Percentiles rank a stretch among this genome's conserved stretches.
Evolutionary conservation across 2,888 invertebrate genomes (phyloP).

Genomic region (Calliphora vomitoria): DNA sequence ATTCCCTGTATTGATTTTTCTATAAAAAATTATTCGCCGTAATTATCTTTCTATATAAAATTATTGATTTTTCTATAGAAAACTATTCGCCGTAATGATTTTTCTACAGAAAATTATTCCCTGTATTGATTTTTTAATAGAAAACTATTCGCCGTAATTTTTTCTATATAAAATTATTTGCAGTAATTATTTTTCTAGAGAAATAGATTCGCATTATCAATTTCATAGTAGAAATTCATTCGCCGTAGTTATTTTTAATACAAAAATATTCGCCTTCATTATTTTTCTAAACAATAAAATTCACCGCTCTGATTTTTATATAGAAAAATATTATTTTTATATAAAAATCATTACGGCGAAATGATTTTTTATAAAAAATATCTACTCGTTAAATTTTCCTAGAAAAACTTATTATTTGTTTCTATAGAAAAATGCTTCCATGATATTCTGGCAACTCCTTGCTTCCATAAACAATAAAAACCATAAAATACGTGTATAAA

Average conservation of each 20-base stretch:
- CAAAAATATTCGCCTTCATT: neutral
- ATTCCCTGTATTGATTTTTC: neutral
- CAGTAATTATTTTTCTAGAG: too few relatives aligned
- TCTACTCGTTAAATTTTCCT: too few relatives aligned
- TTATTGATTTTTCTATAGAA: neutral
- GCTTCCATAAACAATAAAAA: constrained; percentile 10
- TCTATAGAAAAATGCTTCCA: neutral
- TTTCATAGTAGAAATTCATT: neutral
- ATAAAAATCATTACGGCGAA: too few relatives aligned
- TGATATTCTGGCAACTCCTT: constrained; percentile 12
- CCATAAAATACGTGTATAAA: constrained; percentile 46
- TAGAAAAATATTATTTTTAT: too few relatives aligned
- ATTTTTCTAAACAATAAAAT: neutral
- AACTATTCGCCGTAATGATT: neutral
- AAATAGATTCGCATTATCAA: neutral
- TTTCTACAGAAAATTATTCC: neutral
- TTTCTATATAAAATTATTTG: too few relatives aligned
- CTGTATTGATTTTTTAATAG: neutral
- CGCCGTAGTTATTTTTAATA: neutral
- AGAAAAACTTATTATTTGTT: neutral
- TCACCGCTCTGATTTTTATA: neutral
- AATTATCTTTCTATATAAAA: too few relatives aligned
- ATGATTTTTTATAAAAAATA: too few relatives aligned
- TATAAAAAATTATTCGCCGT: too few relatives aligned
- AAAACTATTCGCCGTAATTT: too few relatives aligned